Evolutionary conservation across 2,888 invertebrate species (phyloP).

Genomic region (Pegoplata infirma): DNA sequence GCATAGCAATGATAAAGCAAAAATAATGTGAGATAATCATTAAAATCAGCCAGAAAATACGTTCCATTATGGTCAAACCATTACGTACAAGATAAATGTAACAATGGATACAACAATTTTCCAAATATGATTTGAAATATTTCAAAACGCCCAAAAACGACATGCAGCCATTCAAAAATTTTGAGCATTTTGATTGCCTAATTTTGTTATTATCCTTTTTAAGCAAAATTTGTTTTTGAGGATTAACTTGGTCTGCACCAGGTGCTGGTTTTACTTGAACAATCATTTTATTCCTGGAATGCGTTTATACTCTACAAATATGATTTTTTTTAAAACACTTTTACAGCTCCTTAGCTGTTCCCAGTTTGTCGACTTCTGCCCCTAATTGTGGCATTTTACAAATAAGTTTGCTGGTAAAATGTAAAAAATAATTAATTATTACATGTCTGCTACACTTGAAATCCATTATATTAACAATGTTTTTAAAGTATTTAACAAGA

Average conservation of each 20-base stretch:
- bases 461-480: slow-evolving; percentile 23
- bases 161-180: neutral
- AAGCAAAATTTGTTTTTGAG: too few species aligned
- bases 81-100: slow-evolving; percentile 70
- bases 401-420: slow-evolving; percentile 21
- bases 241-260: too few species aligned
- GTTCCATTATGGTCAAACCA: slow-evolving; percentile 69
- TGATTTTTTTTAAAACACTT: neutral
- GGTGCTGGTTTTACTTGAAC: slow-evolving; percentile 9
- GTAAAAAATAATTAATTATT: slow-evolving; percentile 30
- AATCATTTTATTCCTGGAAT: slow-evolving; percentile 26
- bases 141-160: slow-evolving; percentile 22
- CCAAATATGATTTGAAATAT: slow-evolving; percentile 68
- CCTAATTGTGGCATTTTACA: slow-evolving; percentile 3
- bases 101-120: slow-evolving; percentile 74
- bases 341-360: neutral
- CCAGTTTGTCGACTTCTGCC: neutral
- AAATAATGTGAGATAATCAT: slow-evolving; percentile 69
- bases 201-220: too few species aligned
- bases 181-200: slow-evolving; percentile 1
- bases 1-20: slow-evolving; percentile 71
- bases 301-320: too few species aligned
- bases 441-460: slow-evolving; percentile 50
- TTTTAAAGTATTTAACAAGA: too few species aligned
- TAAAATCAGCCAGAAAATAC: slow-evolving; percentile 73